Evolutionary conservation across 2,113 vertebrate species (phyloP).

Genomic region (Solenodon paradoxus): DNA sequence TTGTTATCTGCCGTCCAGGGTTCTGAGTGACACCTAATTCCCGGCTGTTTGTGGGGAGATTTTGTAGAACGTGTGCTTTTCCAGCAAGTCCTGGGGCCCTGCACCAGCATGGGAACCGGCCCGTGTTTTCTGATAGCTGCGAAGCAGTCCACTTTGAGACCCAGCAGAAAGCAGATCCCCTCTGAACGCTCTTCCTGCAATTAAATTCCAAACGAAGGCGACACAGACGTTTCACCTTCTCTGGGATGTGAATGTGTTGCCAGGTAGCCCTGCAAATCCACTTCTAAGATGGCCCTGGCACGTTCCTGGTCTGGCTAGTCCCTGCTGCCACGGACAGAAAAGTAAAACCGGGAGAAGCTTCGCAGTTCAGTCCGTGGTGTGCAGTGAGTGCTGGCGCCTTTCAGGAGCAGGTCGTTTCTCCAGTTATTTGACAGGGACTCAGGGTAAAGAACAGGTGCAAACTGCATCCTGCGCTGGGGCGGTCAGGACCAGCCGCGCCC

Average conservation of each 20-base stretch:
- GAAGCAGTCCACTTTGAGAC: neutral
- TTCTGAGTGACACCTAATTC: slow-evolving; percentile 3
- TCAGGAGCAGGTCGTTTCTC: too few relatives aligned
- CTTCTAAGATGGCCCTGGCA: neutral
- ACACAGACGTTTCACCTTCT: neutral
- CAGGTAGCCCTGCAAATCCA: neutral
- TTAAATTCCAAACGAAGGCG: slow-evolving; percentile 16
- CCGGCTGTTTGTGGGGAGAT: neutral
- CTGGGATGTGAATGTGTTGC: neutral
- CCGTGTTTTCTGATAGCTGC: neutral
- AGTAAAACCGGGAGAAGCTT: neutral
- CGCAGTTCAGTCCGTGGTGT: slow-evolving; percentile 14
- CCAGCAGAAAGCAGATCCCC: neutral
- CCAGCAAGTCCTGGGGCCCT: neutral
- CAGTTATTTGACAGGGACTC: neutral
- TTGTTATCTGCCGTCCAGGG: neutral
- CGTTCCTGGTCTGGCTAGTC: neutral
- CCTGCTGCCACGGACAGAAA: neutral
- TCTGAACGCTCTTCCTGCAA: neutral
- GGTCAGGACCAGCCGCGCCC: too few relatives aligned
- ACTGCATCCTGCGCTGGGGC: too few relatives aligned
- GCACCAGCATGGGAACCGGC: neutral
- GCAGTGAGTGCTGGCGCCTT: too few relatives aligned
- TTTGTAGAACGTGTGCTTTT: slow-evolving; percentile 5
- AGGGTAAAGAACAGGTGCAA: neutral